phyloP scores from a whole-genome alignment of 2,113 vertebrate genomes.

The Zapornia atra region DNA sequence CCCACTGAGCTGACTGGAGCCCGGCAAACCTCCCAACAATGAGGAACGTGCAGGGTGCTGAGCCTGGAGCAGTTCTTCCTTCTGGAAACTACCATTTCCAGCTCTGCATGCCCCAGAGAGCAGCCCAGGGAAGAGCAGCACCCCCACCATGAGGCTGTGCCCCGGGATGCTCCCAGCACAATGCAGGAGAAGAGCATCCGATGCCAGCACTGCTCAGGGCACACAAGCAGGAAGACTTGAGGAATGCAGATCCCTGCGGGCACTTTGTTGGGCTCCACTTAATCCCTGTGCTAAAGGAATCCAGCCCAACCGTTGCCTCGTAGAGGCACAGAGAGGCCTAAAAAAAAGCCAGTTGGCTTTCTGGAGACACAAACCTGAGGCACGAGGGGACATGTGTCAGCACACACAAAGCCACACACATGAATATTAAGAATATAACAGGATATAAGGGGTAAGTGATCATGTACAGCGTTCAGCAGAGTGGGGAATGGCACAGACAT shows the following conservation, averaged over 20 bases:
- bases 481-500: fast-evolving
- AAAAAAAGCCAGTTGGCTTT: background rate
- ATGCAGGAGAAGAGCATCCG: background rate
- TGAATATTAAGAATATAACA: background rate
- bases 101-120: background rate
- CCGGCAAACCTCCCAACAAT: background rate
- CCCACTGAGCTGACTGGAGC: background rate
- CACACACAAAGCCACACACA: background rate
- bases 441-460: background rate
- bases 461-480: background rate
- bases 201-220: background rate
- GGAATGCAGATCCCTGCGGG: background rate
- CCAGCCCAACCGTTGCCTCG: background rate
- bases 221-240: background rate
- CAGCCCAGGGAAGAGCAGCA: background rate
- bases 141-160: background rate
- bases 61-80: background rate
- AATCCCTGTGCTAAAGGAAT: background rate
- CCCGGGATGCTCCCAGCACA: background rate
- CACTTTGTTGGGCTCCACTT: background rate
- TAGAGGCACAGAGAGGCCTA: background rate
- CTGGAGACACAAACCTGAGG: background rate
- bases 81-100: background rate
- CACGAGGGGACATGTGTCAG: background rate
- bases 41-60: background rate